Evolutionary conservation across 1,140 invertebrate genomes (phyloP).

Genomic region (Apis florea): DNA sequence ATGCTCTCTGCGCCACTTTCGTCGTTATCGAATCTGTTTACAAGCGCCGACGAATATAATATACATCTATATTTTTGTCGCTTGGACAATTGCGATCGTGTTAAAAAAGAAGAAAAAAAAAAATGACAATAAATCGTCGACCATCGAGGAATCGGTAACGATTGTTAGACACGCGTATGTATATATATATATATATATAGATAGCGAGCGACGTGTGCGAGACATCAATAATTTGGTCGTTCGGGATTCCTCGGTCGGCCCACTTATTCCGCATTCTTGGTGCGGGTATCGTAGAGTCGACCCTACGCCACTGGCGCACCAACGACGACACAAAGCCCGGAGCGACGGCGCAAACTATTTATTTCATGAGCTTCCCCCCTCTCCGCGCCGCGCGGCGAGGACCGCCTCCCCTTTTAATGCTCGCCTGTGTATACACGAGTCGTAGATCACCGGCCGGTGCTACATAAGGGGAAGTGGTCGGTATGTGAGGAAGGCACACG

Average conservation of each 20-base stretch:
- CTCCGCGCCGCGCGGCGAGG: background rate
- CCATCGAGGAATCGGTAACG: too few relatives aligned
- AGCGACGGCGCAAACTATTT: slow-evolving; percentile 41
- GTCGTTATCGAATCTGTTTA: background rate
- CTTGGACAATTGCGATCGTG: too few relatives aligned
- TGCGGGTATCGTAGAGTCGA: background rate
- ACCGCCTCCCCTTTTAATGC: slow-evolving; percentile 32
- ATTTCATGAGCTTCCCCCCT: slow-evolving; percentile 38
- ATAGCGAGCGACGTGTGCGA: background rate
- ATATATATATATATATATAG: too few relatives aligned
- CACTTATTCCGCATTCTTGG: slow-evolving; percentile 35
- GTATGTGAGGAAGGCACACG: slow-evolving; percentile 26
- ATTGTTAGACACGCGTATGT: too few relatives aligned
- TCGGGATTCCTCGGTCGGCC: slow-evolving; percentile 10
- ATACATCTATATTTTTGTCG: too few relatives aligned
- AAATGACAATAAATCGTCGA: too few relatives aligned
- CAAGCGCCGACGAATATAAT: background rate
- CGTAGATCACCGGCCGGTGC: slow-evolving; percentile 31
- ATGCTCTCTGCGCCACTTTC: background rate
- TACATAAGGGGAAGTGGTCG: slow-evolving; percentile 41
- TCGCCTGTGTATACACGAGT: slow-evolving; percentile 14
- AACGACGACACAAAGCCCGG: background rate
- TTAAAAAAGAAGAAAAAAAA: too few relatives aligned
- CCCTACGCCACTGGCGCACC: slow-evolving; percentile 6
- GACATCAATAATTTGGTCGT: slow-evolving; percentile 3